phyloP scores from a whole-genome alignment of 2,888 invertebrate species.

The Pharmacophagus antenor region DNA sequence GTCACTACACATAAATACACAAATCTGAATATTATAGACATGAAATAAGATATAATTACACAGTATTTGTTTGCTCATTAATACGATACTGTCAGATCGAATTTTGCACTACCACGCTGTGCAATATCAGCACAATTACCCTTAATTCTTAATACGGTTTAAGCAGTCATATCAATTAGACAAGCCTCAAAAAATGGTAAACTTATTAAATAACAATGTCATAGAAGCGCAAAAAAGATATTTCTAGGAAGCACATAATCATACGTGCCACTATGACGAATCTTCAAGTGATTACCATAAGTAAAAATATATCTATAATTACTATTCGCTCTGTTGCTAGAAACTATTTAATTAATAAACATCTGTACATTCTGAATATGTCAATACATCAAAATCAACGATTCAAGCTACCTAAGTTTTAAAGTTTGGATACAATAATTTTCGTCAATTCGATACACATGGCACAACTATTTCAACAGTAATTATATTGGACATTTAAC shows the following conservation, averaged over 20 bases:
- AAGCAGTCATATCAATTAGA: conserved; percentile 22
- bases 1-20: conserved; percentile 35
- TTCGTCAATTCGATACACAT: conserved; percentile 36
- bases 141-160: conserved; percentile 11
- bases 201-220: conserved; percentile 28
- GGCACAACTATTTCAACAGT: conserved; percentile 41
- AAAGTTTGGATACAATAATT: conserved; percentile 47
- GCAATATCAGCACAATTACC: background rate
- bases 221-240: conserved; percentile 23
- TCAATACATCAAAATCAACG: conserved; percentile 42
- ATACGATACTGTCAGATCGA: conserved; percentile 4
- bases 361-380: conserved; percentile 34
- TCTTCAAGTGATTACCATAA: background rate
- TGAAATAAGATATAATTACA: conserved; percentile 14
- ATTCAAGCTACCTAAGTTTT: conserved; percentile 44
- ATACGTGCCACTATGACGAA: background rate
- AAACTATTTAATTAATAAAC: conserved; percentile 24
- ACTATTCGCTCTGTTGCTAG: conserved; percentile 16
- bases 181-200: conserved; percentile 29
- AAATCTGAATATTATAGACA: conserved; percentile 27
- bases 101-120: conserved; percentile 1
- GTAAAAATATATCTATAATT: conserved; percentile 19
- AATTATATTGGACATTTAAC: conserved; percentile 39
- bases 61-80: conserved; percentile 1
- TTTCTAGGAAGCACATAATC: conserved; percentile 1